Conservation (phyloP, 2,113 vertebrate genomes). For the Peromyscus leucopus region DNA sequence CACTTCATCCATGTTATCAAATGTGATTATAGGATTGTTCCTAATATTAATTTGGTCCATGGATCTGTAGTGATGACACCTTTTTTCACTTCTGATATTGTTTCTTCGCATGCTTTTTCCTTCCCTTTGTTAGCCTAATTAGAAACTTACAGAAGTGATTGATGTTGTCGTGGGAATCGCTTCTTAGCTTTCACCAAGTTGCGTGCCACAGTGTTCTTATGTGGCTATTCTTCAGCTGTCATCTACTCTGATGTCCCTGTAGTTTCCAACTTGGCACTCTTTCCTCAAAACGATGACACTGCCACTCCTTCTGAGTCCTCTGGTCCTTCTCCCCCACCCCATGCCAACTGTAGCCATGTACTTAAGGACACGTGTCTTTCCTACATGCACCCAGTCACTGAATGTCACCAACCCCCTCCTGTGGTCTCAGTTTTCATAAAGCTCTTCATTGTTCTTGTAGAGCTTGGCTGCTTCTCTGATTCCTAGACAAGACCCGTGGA, state of each 20-base stretch:
- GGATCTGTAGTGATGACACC: neutral
- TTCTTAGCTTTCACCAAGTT: neutral
- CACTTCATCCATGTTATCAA: neutral
- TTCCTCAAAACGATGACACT: rapidly evolving
- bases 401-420: neutral
- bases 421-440: neutral
- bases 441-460: rapidly evolving
- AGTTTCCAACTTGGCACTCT: neutral
- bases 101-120: neutral
- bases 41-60: neutral
- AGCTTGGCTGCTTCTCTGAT: neutral
- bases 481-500: rapidly evolving
- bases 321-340: neutral
- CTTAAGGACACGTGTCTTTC: neutral
- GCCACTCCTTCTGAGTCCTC: rapidly evolving
- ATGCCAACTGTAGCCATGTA: neutral
- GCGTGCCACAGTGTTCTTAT: neutral
- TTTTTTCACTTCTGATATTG: neutral
- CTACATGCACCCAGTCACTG: neutral
- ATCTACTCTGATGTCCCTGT: neutral
- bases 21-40: neutral
- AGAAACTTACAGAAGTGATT: neutral
- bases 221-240: rapidly evolving
- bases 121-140: neutral
- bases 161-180: neutral